These are phyloP conservation scores for Hassar affinis DNA, from an alignment of 2,113 vertebrate species.

Conservation along the genomic window DNA sequence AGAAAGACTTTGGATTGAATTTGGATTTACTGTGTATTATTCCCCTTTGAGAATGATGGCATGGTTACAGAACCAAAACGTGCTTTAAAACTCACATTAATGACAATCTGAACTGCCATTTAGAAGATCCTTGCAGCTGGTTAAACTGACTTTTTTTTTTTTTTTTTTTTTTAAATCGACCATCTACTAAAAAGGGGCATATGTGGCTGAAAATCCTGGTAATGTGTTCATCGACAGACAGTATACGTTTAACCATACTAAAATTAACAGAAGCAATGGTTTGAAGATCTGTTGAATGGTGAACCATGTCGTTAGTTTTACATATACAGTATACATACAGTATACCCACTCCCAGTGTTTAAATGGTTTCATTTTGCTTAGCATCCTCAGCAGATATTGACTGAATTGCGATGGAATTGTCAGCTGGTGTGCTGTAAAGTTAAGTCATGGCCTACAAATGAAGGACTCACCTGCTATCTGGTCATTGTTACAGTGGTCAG, in stretches of 20 bases:
- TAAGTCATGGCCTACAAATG: slow-evolving; percentile 7
- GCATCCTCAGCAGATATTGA: slow-evolving; percentile 19
- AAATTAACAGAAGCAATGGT: slow-evolving; percentile 44
- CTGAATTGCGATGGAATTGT: slow-evolving; percentile 2
- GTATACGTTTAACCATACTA: slow-evolving; percentile 55
- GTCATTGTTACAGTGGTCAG: slow-evolving; percentile 1
- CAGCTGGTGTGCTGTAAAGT: not conserved
- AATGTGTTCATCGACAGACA: slow-evolving; percentile 55
- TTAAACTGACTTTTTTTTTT: slow-evolving; percentile 43
- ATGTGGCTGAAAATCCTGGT: slow-evolving; percentile 5
- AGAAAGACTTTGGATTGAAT: slow-evolving; percentile 43
- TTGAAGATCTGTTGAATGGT: slow-evolving; percentile 54
- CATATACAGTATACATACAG: no score
- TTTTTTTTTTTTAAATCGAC: slow-evolving; percentile 35
- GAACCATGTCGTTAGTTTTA: slow-evolving; percentile 51
- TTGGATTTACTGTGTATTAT: slow-evolving; percentile 23
- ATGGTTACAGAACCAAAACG: slow-evolving; percentile 64
- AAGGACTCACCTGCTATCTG: slow-evolving; percentile 11
- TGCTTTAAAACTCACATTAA: slow-evolving; percentile 66
- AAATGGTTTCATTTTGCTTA: slow-evolving; percentile 33
- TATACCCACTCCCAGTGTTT: not conserved
- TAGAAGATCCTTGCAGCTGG: slow-evolving; percentile 48
- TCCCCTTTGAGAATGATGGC: slow-evolving; percentile 47
- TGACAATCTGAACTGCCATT: slow-evolving; percentile 70
- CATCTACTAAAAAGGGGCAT: slow-evolving; percentile 47